Conservation (phyloP, 1,140 invertebrate species). For the Pseudomyrmex pallidus region DNA sequence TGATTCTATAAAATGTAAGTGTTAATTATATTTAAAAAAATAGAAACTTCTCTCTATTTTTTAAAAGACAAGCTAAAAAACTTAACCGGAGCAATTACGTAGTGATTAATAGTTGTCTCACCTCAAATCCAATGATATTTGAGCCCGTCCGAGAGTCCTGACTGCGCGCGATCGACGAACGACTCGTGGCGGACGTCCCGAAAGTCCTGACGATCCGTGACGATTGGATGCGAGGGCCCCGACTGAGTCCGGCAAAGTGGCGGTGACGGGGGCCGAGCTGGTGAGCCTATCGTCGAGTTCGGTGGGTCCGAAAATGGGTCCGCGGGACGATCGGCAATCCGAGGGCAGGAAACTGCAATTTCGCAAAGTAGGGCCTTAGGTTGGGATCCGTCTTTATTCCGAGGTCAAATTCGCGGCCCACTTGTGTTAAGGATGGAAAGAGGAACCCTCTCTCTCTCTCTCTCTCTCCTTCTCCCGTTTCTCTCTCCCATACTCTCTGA, state of each 20-base stretch:
- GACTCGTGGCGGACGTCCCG: conserved; percentile 22
- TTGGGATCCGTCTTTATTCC: conserved; percentile 74
- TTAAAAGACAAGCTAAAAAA: neutral
- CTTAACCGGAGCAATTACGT: too few relatives aligned
- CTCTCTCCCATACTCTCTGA: neutral
- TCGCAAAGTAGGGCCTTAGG: conserved; percentile 80
- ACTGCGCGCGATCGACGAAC: conserved; percentile 45
- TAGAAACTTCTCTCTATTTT: neutral
- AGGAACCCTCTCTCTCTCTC: neutral
- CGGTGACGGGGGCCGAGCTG: conserved; percentile 17
- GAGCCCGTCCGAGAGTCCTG: conserved; percentile 32
- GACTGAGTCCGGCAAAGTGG: neutral
- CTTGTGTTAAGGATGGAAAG: conserved; percentile 34
- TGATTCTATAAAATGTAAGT: neutral
- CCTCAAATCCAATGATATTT: conserved; percentile 66
- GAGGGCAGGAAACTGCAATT: conserved; percentile 83
- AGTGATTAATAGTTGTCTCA: conserved; percentile 36
- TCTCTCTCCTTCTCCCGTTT: neutral
- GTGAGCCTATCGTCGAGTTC: conserved; percentile 32
- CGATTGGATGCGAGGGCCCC: conserved; percentile 25
- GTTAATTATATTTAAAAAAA: too few relatives aligned
- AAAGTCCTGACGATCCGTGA: conserved; percentile 32
- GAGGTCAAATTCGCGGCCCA: conserved; percentile 78
- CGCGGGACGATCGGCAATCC: conserved; percentile 64
- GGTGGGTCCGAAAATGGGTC: conserved; percentile 55